Evolutionary conservation across 2,797 vertebrate genomes (phyloP).

Genomic region (Acestrorhynchus altus): DNA sequence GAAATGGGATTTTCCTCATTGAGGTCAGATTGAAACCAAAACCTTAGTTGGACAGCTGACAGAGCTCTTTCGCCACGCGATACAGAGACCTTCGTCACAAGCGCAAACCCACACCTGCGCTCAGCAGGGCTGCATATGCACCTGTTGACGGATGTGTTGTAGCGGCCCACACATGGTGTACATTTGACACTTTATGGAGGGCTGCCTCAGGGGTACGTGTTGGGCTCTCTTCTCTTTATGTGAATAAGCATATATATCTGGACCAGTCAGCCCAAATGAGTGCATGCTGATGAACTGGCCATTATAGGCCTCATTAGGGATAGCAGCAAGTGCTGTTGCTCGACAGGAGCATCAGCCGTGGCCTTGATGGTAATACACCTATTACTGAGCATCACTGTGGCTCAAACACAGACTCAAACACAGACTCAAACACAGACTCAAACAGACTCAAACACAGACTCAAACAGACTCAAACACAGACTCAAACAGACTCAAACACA

Average conservation of each 20-base stretch:
- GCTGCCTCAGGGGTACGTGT: neutral
- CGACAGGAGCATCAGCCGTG: neutral
- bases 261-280: neutral
- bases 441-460: no score
- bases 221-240: neutral
- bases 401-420: neutral
- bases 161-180: neutral
- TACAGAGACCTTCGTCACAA: neutral
- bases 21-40: neutral
- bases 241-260: neutral
- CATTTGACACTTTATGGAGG: neutral
- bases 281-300: neutral
- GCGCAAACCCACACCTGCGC: conserved; percentile 16
- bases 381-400: no score
- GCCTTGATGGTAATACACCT: neutral
- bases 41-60: conserved; percentile 25
- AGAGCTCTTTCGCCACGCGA: conserved; percentile 18
- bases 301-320: neutral
- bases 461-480: no score
- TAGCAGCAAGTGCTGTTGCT: neutral
- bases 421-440: no score
- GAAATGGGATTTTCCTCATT: neutral
- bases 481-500: no score
- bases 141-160: neutral
- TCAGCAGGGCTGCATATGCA: conserved; percentile 16